A percentile compares a stretch with the other conserved stretches of the same genome.
These are phyloP conservation scores for Heliothis subflexa DNA, from an alignment of 1,140 invertebrate genomes.

Conservation along the genomic window DNA sequence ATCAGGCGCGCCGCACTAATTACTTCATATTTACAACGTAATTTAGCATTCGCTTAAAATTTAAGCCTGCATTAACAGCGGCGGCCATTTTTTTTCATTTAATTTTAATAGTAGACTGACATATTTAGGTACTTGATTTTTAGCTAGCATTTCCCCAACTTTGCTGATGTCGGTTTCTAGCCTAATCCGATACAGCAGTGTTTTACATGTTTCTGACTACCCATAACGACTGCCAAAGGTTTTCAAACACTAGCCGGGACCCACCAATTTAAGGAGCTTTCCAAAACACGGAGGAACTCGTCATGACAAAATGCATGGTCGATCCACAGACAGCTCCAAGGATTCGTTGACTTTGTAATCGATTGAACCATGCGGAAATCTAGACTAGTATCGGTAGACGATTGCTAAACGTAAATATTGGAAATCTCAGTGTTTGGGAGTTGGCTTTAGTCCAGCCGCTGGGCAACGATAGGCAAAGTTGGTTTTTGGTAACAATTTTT, in stretches of 20 bases:
- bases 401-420: neutral
- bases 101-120: constrained; percentile 26
- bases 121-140: neutral
- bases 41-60: constrained; percentile 48
- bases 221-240: too few species aligned
- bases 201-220: too few species aligned
- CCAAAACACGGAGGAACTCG: too few species aligned
- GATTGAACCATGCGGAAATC: neutral
- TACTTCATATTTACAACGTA: constrained; percentile 42
- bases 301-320: too few species aligned
- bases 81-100: constrained; percentile 35
- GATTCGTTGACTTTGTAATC: neutral
- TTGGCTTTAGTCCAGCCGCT: neutral
- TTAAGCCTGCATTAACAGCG: constrained; percentile 40
- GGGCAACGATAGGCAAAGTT: neutral
- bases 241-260: neutral
- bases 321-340: too few species aligned
- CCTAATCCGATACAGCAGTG: too few species aligned
- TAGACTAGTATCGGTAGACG: neutral
- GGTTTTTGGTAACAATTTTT: neutral
- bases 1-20: constrained; percentile 40
- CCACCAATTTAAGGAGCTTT: too few species aligned
- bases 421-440: neutral
- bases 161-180: too few species aligned
- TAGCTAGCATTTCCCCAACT: neutral